Evolutionary conservation across 2,888 invertebrate species (phyloP).

Genomic region (Saturnia japonica): DNA sequence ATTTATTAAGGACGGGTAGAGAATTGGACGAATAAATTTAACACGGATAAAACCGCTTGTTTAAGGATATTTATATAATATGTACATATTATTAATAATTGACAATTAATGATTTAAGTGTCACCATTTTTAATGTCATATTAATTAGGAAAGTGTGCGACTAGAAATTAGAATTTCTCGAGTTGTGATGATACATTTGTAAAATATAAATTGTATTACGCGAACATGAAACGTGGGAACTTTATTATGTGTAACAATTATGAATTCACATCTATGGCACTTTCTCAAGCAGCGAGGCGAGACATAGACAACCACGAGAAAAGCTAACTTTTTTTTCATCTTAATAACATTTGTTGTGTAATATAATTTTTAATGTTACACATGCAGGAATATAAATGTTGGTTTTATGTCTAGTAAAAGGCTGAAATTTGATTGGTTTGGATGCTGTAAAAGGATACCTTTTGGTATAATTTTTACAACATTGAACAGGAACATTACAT

Average conservation of each 20-base stretch:
- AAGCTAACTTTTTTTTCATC: not conserved
- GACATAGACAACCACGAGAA: not conserved
- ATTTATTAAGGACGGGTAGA: too few relatives aligned
- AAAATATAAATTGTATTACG: slow-evolving; percentile 32
- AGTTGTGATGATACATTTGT: slow-evolving; percentile 22
- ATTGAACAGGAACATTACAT: too few relatives aligned
- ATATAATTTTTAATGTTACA: not conserved
- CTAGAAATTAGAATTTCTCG: slow-evolving; percentile 18
- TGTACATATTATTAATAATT: too few relatives aligned
- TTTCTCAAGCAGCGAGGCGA: slow-evolving; percentile 15
- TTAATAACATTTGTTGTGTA: not conserved
- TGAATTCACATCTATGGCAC: slow-evolving; percentile 31
- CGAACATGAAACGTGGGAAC: slow-evolving; percentile 37
- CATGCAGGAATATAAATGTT: not conserved
- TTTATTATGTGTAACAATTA: slow-evolving; percentile 30
- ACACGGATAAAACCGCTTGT: too few relatives aligned
- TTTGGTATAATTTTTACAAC: too few relatives aligned
- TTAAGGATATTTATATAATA: too few relatives aligned
- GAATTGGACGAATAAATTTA: too few relatives aligned
- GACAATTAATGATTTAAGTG: too few relatives aligned
- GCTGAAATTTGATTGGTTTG: too few relatives aligned
- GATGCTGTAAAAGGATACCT: too few relatives aligned
- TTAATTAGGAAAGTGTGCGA: slow-evolving; percentile 21
- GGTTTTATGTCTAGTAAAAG: not conserved
- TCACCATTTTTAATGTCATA: too few relatives aligned